Base-by-base conservation (phyloP, 2,113 vertebrate species). In the Centropus bengalensis region DNA sequence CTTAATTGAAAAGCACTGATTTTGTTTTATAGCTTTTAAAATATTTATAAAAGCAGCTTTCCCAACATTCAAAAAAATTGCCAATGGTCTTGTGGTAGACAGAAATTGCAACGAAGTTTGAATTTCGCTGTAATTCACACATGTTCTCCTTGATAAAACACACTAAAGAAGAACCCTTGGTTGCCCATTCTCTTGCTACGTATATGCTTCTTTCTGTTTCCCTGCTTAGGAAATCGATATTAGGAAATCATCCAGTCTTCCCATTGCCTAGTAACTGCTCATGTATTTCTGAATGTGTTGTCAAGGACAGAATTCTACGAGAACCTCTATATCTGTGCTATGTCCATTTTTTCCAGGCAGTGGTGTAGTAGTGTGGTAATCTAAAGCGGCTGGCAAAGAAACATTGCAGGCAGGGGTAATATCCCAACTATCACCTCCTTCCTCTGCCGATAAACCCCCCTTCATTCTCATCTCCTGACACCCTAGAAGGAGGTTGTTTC, bases 1-100 rank as follows among this genome's bases (percentile, higher is more conserved):
- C 12, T 62, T 55, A 13, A 76, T 24, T 68, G 40, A 71, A 94
- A 68, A 93, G 45, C 51, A 68, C 9, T 38, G 38, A 4, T 68
- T 73, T 64, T 87, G 36, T n/a, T 75, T 92, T 56, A 58, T 64
- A 73, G 54, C 30, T 88, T 74, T 84, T 44, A 51, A 81, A 78
- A 71, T 81, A 4, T 26, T 45, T 59, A 49, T 32, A 73, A 44
- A 83, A 51, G 14, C 28, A n/a, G 30, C 60, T 74, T 91, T 88
- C 55, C 54, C 27, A 76, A 36, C 38, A 23, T 69, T 59, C 38
- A 4, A 59, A 87, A 45, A 55, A 47, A 67, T 7, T 70, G 36
- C 13, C 32, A 51, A 23, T 10, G 24, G 17, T 47, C 42, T 67
- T 51, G 10, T 4, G 4, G 52, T 42, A 79, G 0, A 73, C 10